These are phyloP conservation scores for Bergia sp. DNA, from an alignment of 92 coral and sea anemone genomes.

Conservation along the genomic window DNA sequence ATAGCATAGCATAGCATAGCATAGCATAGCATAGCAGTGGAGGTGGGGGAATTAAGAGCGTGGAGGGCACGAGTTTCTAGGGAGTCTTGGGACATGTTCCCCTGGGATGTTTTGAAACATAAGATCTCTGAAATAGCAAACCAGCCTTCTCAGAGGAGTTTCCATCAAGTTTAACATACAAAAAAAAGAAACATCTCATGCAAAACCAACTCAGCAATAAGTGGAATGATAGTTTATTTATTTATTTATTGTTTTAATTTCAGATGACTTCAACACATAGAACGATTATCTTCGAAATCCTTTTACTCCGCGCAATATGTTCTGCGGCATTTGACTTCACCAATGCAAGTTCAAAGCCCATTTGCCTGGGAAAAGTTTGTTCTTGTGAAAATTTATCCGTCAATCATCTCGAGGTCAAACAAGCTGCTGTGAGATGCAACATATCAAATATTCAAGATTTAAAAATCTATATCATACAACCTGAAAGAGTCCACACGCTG, in stretches of 20 bases:
- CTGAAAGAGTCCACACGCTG: background rate
- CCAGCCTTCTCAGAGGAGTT: too few relatives aligned
- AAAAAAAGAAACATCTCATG: too few relatives aligned
- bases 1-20: too few relatives aligned
- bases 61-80: too few relatives aligned
- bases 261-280: background rate
- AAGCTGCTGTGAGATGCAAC: background rate
- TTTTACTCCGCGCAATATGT: background rate
- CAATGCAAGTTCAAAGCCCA: background rate
- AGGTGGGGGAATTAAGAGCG: too few relatives aligned
- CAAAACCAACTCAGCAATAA: too few relatives aligned
- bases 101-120: too few relatives aligned
- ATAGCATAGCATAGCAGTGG: too few relatives aligned
- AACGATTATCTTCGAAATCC: background rate
- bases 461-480: background rate
- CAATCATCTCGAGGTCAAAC: background rate
- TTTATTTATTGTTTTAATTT: background rate
- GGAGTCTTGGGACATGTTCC: too few relatives aligned
- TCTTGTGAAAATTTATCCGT: background rate
- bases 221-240: too few relatives aligned
- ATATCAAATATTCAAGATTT: background rate
- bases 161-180: too few relatives aligned
- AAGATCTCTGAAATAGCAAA: too few relatives aligned
- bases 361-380: background rate
- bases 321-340: background rate